phyloP scores from a whole-genome alignment of 2,797 vertebrate genomes.

The Tachyglossus aculeatus region DNA sequence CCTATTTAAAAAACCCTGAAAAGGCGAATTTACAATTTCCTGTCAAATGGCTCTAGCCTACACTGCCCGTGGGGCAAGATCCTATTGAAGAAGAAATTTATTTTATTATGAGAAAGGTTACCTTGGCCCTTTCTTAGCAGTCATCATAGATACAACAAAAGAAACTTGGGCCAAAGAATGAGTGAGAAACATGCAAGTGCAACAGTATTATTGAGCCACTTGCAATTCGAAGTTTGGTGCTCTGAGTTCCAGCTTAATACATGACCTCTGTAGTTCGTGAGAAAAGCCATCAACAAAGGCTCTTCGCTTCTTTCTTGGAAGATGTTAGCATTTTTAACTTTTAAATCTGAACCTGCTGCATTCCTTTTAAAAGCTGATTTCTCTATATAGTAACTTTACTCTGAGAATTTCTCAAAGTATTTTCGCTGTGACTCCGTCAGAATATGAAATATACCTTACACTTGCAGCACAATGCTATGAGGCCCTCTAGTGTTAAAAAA shows the following conservation, averaged over 20 bases:
- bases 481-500: constrained; percentile 47
- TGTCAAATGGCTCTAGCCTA: no score
- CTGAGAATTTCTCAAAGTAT: not conserved
- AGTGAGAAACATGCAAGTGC: no score
- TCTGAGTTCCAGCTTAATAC: not conserved
- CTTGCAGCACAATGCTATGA: not conserved
- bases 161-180: no score
- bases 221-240: not conserved
- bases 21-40: no score
- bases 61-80: no score
- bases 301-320: not conserved
- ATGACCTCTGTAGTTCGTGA: not conserved
- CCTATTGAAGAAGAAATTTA: no score
- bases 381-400: not conserved
- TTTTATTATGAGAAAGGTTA: no score
- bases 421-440: no score
- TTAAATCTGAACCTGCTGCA: not conserved
- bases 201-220: no score
- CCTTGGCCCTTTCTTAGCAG: no score
- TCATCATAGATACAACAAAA: no score
- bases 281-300: not conserved
- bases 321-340: not conserved
- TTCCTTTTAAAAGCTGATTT: not conserved
- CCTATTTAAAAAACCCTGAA: no score
- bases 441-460: not conserved